Evolutionary conservation across 2,113 vertebrate genomes (phyloP).

Genomic region (Sturnus vulgaris): DNA sequence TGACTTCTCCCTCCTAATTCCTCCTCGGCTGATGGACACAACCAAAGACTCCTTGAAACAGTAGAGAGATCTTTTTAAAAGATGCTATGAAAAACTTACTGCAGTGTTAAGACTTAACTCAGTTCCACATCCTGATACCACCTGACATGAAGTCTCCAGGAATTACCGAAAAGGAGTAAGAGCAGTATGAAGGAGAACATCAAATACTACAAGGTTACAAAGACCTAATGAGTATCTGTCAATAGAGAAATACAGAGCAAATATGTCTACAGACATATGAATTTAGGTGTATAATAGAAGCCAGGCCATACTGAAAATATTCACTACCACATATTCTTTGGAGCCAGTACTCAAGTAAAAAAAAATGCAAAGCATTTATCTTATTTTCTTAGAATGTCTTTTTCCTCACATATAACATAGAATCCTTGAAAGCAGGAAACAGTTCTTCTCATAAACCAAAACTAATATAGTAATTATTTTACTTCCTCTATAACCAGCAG

Average conservation of each 20-base stretch:
- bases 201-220: background rate
- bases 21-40: background rate
- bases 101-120: background rate
- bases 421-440: background rate
- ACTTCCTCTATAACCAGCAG: background rate
- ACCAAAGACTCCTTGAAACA: background rate
- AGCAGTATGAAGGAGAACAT: background rate
- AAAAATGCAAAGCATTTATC: background rate
- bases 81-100: background rate
- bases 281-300: background rate
- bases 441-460: background rate
- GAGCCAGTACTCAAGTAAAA: background rate
- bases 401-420: background rate
- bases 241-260: background rate
- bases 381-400: background rate
- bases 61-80: background rate
- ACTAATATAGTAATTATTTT: background rate
- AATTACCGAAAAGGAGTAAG: background rate
- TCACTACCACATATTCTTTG: background rate
- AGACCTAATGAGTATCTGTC: background rate
- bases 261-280: background rate
- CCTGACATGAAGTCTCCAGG: background rate
- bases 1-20: background rate
- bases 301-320: background rate
- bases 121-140: background rate